Evolutionary conservation across 2,113 vertebrate genomes (phyloP).

Genomic region (Mungos mungo): DNA sequence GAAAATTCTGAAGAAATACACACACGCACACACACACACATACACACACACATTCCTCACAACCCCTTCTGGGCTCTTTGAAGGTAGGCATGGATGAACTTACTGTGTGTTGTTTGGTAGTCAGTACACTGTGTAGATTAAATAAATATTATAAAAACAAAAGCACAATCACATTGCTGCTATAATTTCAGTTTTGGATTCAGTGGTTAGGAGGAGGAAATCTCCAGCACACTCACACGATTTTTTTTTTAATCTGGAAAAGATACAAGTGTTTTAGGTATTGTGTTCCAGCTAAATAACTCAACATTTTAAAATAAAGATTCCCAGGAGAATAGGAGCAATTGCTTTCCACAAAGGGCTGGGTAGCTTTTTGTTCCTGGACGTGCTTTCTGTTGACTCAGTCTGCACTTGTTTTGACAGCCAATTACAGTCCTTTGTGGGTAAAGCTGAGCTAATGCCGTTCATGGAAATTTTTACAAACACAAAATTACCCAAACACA

Average conservation of each 20-base stretch:
- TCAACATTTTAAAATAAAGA: constrained; percentile 56
- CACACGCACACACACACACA: neutral
- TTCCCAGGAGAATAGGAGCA: constrained; percentile 48
- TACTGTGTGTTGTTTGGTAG: neutral
- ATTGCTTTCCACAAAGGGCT: constrained; percentile 53
- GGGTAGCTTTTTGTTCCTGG: constrained; percentile 55
- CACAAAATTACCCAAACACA: constrained; percentile 47
- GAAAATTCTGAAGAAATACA: no score
- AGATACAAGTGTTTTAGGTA: constrained; percentile 19
- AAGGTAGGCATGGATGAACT: neutral
- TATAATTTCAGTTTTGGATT: constrained; percentile 54
- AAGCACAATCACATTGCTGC: neutral
- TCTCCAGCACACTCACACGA: neutral
- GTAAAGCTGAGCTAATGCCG: constrained; percentile 66
- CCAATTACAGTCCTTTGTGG: constrained; percentile 46
- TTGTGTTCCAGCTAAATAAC: constrained; percentile 54
- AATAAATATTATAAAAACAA: constrained; percentile 51
- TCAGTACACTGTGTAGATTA: neutral
- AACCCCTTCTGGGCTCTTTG: neutral
- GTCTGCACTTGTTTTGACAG: constrained; percentile 63
- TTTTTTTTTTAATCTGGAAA: constrained; percentile 49
- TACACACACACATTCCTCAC: neutral
- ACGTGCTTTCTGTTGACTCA: constrained; percentile 65
- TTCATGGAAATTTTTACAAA: constrained; percentile 76
- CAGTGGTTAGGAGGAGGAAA: neutral